A percentile compares a stretch with the other conserved stretches of the same genome.
These are phyloP conservation scores for Trichomalopsis sarcophagae DNA, from an alignment of 1,140 invertebrate genomes.

Conservation along the genomic window DNA sequence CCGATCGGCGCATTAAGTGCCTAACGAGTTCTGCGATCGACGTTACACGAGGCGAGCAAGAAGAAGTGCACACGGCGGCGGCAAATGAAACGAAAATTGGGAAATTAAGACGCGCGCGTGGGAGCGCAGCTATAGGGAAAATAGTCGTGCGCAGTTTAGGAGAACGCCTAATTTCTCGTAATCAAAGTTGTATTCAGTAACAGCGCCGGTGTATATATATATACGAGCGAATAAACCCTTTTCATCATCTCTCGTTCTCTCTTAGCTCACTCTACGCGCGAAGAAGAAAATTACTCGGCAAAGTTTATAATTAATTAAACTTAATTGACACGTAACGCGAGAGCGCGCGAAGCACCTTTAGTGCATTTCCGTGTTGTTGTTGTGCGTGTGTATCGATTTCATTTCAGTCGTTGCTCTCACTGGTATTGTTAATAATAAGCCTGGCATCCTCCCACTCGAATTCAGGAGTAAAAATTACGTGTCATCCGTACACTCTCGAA, in stretches of 20 bases:
- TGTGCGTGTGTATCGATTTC: not conserved
- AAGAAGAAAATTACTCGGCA: slow-evolving; percentile 32
- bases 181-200: slow-evolving; percentile 69
- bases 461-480: no score
- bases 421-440: no score
- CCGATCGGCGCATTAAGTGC: not conserved
- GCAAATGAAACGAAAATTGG: slow-evolving; percentile 45
- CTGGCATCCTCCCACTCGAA: no score
- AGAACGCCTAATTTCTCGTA: slow-evolving; percentile 64
- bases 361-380: not conserved
- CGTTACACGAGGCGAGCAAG: not conserved
- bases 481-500: not conserved
- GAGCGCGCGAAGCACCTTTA: not conserved
- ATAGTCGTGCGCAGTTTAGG: slow-evolving; percentile 60
- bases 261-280: not conserved
- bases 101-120: slow-evolving; percentile 37
- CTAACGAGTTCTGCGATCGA: slow-evolving; percentile 39
- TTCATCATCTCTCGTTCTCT: slow-evolving; percentile 46
- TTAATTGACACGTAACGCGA: slow-evolving; percentile 25
- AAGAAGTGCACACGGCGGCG: not conserved
- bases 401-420: not conserved
- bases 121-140: slow-evolving; percentile 60
- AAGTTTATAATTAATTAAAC: slow-evolving; percentile 45
- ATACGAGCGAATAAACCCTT: slow-evolving; percentile 62
- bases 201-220: slow-evolving; percentile 48